A percentile compares a stretch with the other conserved stretches of the same genome.
Evolutionary conservation across 2,113 vertebrate genomes (phyloP).

Genomic region (Pomatorhinus ruficollis): DNA sequence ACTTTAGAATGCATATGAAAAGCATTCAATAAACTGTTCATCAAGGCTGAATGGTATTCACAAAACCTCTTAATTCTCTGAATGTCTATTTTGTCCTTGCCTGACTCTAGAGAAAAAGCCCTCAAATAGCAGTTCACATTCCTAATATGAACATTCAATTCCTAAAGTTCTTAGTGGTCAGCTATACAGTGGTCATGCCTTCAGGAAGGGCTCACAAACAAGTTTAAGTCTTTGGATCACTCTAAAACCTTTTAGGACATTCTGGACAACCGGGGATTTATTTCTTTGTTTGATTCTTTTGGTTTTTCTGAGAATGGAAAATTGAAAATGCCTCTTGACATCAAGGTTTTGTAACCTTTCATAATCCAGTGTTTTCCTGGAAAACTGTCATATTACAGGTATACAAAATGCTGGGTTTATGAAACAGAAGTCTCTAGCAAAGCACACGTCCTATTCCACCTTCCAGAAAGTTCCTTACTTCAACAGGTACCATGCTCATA

Average conservation of each 20-base stretch:
- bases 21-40: slow-evolving; percentile 24
- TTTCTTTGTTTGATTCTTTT: background rate
- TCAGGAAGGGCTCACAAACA: background rate
- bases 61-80: slow-evolving; percentile 6
- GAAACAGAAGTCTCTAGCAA: background rate
- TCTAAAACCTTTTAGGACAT: background rate
- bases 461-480: background rate
- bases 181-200: slow-evolving; percentile 22
- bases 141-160: slow-evolving; percentile 28
- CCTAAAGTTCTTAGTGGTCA: slow-evolving; percentile 35
- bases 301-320: background rate
- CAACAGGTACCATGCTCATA: fast-evolving
- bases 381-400: background rate
- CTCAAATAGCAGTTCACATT: slow-evolving; percentile 43
- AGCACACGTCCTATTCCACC: background rate
- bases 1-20: background rate
- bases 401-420: background rate
- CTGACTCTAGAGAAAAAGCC: background rate
- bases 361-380: background rate
- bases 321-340: background rate
- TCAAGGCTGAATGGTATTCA: background rate
- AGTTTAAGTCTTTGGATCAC: background rate
- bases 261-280: fast-evolving
- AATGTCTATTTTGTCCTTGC: slow-evolving; percentile 35
- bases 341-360: background rate